Conservation (phyloP, 2,113 vertebrate genomes). For the Pipra filicauda region DNA sequence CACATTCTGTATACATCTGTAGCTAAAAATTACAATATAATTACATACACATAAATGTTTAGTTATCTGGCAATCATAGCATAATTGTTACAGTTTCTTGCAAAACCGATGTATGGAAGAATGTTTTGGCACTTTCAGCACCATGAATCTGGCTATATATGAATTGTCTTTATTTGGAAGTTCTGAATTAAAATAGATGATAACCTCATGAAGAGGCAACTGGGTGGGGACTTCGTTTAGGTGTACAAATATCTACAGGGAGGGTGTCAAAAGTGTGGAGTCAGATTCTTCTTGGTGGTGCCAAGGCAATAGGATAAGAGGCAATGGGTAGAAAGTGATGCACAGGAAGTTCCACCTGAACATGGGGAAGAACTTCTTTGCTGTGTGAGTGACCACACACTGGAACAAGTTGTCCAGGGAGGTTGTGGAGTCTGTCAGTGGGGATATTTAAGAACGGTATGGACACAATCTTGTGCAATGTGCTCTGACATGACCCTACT, state of each 20-base stretch:
- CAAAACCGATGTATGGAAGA: not conserved
- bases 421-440: not conserved
- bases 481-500: not conserved
- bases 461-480: no score
- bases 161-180: slow-evolving; percentile 17
- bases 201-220: not conserved
- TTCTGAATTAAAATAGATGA: not conserved
- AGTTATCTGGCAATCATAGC: slow-evolving; percentile 36
- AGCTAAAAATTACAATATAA: slow-evolving; percentile 55
- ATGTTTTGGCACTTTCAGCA: slow-evolving; percentile 3
- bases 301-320: not conserved
- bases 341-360: not conserved
- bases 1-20: slow-evolving; percentile 21
- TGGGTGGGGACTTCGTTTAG: not conserved
- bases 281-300: not conserved
- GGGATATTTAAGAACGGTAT: not conserved
- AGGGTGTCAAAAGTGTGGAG: not conserved
- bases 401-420: not conserved
- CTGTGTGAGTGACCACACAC: not conserved
- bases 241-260: not conserved
- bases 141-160: not conserved
- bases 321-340: not conserved
- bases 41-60: slow-evolving; percentile 50
- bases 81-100: slow-evolving; percentile 20
- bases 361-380: not conserved